phyloP scores from a whole-genome alignment of 1,140 invertebrate genomes.

The Bursaphelenchus mucronatus region DNA sequence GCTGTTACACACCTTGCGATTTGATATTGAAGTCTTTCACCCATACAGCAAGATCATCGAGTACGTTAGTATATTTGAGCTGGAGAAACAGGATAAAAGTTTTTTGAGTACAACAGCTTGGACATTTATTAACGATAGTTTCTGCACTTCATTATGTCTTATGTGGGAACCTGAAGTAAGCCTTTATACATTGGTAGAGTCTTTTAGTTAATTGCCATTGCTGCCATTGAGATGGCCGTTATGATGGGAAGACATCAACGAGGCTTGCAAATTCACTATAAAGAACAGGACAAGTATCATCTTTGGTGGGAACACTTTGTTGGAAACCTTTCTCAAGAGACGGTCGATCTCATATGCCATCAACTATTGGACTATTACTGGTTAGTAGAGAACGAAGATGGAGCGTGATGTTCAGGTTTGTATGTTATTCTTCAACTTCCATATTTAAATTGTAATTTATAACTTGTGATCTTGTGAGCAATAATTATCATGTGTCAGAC shows the following conservation, averaged over 20 bases:
- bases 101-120: slow-evolving; percentile 99
- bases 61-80: slow-evolving; percentile 94
- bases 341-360: slow-evolving; percentile 10
- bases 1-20: slow-evolving; percentile 94
- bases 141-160: slow-evolving; percentile 89
- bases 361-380: slow-evolving; percentile 3
- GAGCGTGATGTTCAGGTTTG: no score
- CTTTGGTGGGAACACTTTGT: slow-evolving; percentile 19
- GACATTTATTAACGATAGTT: slow-evolving; percentile 98
- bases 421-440: no score
- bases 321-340: neutral
- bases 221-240: slow-evolving; percentile 52
- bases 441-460: no score
- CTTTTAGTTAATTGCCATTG: slow-evolving; percentile 57
- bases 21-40: slow-evolving; percentile 95
- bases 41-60: slow-evolving; percentile 89
- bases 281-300: neutral
- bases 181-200: slow-evolving; percentile 9
- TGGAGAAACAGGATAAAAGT: slow-evolving; percentile 80
- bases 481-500: no score
- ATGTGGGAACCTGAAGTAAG: slow-evolving; percentile 98
- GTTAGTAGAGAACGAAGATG: no score
- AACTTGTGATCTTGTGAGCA: no score
- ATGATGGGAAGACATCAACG: slow-evolving; percentile 31
- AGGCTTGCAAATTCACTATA: neutral